These are phyloP conservation scores for Pseudomyrmex concolor DNA, from an alignment of 1,140 invertebrate genomes.

Conservation along the genomic window DNA sequence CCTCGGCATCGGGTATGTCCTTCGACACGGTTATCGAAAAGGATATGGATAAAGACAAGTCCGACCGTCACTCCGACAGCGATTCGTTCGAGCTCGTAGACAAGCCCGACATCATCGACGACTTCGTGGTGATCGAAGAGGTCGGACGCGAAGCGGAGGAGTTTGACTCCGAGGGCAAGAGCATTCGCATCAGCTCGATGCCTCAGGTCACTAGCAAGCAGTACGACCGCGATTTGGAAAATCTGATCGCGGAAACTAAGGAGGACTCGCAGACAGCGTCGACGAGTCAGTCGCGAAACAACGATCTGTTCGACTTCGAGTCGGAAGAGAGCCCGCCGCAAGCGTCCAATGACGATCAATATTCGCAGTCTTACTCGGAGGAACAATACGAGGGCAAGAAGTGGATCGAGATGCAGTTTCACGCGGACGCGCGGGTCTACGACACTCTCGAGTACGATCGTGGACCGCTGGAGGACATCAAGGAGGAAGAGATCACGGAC, in stretches of 20 bases:
- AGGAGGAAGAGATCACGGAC: constrained; percentile 94
- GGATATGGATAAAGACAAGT: constrained; percentile 82
- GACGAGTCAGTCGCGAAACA: constrained; percentile 74
- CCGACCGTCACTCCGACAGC: constrained; percentile 88
- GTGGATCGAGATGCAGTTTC: constrained; percentile 95
- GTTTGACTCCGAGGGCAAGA: constrained; percentile 92
- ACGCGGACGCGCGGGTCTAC: constrained; percentile 88
- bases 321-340: constrained; percentile 90
- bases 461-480: constrained; percentile 94
- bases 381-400: constrained; percentile 91
- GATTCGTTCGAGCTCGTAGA: constrained; percentile 96
- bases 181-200: constrained; percentile 87
- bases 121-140: constrained; percentile 94
- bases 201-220: constrained; percentile 85
- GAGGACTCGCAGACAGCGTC: constrained; percentile 70
- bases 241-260: constrained; percentile 84
- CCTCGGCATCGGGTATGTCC: constrained; percentile 82
- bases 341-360: constrained; percentile 83
- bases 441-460: constrained; percentile 88
- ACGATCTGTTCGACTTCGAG: constrained; percentile 90
- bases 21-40: constrained; percentile 84
- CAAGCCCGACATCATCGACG: constrained; percentile 93
- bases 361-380: constrained; percentile 83
- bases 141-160: constrained; percentile 93
- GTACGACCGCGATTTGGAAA: constrained; percentile 91